Base-by-base conservation (phyloP, 1,140 invertebrate species). In the Aphis craccivora region DNA sequence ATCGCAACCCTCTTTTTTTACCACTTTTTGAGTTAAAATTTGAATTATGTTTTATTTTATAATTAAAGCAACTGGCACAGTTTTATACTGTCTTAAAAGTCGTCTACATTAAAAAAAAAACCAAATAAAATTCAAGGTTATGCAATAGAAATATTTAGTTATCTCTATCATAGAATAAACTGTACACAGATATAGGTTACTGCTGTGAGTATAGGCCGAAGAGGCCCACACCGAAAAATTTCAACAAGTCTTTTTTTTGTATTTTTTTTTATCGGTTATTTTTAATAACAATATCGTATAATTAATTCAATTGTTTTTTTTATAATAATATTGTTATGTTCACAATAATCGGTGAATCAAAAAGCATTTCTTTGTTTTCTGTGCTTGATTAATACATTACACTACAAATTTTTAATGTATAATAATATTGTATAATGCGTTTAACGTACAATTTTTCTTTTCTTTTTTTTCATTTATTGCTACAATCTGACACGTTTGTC, bases 231-330 rank as follows among this genome's bases (percentile, higher is more conserved):
- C 60, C 60, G 30, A 76, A 76, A 76, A 76, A 76, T 76, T 14
- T 30, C 60, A 76, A 67, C 30, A 76, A 76, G 60, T 76, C 14
- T n/a, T 76, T 76, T 76, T 76, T 76, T 76, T 76, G 22, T 23
- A 51, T n/a, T n/a, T 76, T n/a, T n/a, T n/a, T 67, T 76, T 76
- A n/a, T 76, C 30, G 14, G 18, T 89, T 53, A 51, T 90, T 90
- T 90, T 92, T 83, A 81, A 92, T 83, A 93, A 93, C 81, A 86
- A 93, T 93, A 93, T 86, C 8, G 76, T 93, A 53, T 93, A 84
- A 86, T 87, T 93, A 86, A 93, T 93, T 84, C 35, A 40, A 40
- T 83, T 25, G n/a, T 81, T 76, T 51, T 76, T 51, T 88, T 88
- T 91, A 9, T 45, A 91, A 91, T 48, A 86, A 43, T 91, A 35